A percentile compares a stretch with the other conserved stretches of the same genome.
Evolutionary conservation across 1,140 invertebrate species (phyloP).

Genomic region (Pseudomyrmex sp.): DNA sequence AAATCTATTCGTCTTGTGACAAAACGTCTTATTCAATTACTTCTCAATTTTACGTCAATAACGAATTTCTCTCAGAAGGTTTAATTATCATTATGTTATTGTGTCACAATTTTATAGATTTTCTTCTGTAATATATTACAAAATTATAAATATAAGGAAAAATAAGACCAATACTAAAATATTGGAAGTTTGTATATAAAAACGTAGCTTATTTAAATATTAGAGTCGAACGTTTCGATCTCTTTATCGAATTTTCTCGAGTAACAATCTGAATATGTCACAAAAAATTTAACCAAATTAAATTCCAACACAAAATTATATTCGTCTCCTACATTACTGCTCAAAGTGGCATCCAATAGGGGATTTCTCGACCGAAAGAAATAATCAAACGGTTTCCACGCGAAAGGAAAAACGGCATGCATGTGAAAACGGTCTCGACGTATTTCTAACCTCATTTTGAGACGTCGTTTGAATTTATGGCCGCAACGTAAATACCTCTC

Average conservation of each 20-base stretch:
- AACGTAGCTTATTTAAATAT: too few species aligned
- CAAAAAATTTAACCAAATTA: too few species aligned
- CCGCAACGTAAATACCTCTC: constrained; percentile 70
- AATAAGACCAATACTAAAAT: too few species aligned
- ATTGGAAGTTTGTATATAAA: too few species aligned
- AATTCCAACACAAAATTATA: too few species aligned
- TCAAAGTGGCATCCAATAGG: neutral
- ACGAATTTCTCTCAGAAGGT: neutral
- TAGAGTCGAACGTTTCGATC: too few species aligned
- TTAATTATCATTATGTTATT: neutral
- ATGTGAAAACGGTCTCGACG: constrained; percentile 62
- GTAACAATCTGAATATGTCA: too few species aligned
- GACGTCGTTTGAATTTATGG: constrained; percentile 73
- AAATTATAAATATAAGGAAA: neutral
- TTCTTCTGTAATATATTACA: neutral
- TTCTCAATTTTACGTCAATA: constrained; percentile 11
- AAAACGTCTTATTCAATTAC: constrained; percentile 23
- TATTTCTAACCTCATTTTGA: constrained; percentile 73
- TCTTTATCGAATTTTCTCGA: too few species aligned
- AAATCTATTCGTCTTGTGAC: constrained; percentile 23
- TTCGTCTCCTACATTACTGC: neutral
- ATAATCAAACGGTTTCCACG: constrained; percentile 14
- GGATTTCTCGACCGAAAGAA: neutral
- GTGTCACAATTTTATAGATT: neutral
- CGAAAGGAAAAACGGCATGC: constrained; percentile 49